A percentile compares a stretch with the other conserved stretches of the same genome.
Conservation (phyloP, 2,888 invertebrate genomes). For the Acanthococcus lagerstroemiae region DNA sequence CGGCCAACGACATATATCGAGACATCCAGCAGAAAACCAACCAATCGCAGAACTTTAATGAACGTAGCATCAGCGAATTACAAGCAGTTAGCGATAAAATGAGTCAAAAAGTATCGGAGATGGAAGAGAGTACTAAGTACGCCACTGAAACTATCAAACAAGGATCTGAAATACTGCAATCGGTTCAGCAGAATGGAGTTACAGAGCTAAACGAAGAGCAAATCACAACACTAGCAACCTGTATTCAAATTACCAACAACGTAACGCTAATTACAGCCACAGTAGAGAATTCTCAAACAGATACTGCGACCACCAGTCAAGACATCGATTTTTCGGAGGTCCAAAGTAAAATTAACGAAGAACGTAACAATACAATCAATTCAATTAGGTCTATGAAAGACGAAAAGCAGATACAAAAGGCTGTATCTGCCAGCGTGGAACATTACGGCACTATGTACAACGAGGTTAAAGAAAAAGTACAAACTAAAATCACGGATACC, state of each 20-base stretch:
- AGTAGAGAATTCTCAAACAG: too few species aligned
- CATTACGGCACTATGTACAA: background rate
- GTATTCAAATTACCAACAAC: background rate
- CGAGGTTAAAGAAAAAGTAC: background rate
- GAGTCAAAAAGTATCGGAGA: too few species aligned
- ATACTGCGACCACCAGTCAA: too few species aligned
- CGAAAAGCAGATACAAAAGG: background rate
- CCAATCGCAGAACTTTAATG: too few species aligned
- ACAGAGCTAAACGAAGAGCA: background rate
- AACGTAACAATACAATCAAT: background rate
- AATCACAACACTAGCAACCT: background rate
- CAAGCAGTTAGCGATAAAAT: too few species aligned
- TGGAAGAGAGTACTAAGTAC: too few species aligned
- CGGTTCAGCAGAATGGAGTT: background rate
- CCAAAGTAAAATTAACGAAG: background rate
- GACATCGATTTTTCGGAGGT: background rate
- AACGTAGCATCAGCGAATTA: too few species aligned
- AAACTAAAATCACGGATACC: background rate
- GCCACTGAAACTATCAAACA: too few species aligned
- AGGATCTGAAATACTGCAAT: background rate
- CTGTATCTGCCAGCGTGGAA: background rate
- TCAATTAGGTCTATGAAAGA: background rate
- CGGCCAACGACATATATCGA: background rate
- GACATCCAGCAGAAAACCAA: too few species aligned
- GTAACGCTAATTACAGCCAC: too few species aligned